Percentiles rank a stretch among this genome's conserved stretches.
Evolutionary conservation across 2,888 invertebrate species (phyloP).

Genomic region (Apantesis nais): DNA sequence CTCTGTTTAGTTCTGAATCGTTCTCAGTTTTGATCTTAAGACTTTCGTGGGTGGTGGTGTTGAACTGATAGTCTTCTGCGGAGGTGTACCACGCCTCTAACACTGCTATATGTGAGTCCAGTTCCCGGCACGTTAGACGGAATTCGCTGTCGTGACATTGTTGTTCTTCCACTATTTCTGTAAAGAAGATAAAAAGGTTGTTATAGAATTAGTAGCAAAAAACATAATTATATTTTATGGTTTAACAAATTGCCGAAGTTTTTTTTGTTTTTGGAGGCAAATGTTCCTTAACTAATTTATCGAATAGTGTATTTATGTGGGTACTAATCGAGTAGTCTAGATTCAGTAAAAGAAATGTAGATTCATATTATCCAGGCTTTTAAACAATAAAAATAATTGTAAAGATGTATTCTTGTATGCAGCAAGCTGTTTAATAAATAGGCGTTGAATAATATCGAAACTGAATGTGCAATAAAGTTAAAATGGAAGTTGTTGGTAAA

Average conservation of each 20-base stretch:
- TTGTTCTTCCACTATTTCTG: slow-evolving; percentile 88
- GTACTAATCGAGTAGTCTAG: no score
- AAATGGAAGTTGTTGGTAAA: no score
- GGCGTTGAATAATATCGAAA: no score
- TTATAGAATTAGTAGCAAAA: neutral
- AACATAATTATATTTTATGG: neutral
- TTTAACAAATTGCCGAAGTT: neutral
- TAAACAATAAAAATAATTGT: no score
- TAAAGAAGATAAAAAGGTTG: slow-evolving; percentile 56
- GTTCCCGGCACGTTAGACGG: slow-evolving; percentile 87
- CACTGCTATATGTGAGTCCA: slow-evolving; percentile 87
- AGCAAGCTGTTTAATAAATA: no score
- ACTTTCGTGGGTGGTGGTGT: slow-evolving; percentile 59
- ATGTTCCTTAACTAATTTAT: neutral
- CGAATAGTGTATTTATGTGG: no score
- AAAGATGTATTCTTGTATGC: no score
- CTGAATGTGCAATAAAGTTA: no score
- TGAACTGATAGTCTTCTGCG: slow-evolving; percentile 63
- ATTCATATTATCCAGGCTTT: no score
- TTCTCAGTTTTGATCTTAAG: slow-evolving; percentile 70
- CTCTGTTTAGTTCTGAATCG: slow-evolving; percentile 74
- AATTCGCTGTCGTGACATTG: slow-evolving; percentile 87
- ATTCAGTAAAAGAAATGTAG: no score
- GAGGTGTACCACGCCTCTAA: slow-evolving; percentile 87
- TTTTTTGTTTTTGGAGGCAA: neutral